Conservation (phyloP, 1,140 invertebrate species). For the Elymnias hypermnestra region DNA sequence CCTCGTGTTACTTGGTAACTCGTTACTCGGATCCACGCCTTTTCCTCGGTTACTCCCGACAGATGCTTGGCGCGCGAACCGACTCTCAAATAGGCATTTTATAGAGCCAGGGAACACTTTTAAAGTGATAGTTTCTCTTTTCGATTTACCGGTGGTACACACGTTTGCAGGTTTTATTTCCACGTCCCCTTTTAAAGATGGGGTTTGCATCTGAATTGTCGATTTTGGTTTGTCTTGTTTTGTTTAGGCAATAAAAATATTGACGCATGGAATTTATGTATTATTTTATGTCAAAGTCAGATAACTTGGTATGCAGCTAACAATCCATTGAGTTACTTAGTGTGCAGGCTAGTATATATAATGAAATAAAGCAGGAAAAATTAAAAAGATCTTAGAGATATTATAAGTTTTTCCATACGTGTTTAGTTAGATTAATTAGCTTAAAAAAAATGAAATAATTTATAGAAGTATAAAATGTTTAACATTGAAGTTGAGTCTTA, state of each 20-base stretch:
- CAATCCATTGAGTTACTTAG: no score
- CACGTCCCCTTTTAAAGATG: constrained; percentile 28
- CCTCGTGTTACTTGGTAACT: constrained; percentile 42
- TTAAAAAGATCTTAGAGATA: no score
- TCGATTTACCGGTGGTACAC: constrained; percentile 49
- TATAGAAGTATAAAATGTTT: no score
- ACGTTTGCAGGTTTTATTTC: constrained; percentile 39
- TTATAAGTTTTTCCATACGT: no score
- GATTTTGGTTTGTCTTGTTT: constrained; percentile 24
- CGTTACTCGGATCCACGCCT: constrained; percentile 35
- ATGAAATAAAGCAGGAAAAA: no score
- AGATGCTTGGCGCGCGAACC: constrained; percentile 41
- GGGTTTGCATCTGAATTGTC: constrained; percentile 34
- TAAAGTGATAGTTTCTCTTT: constrained; percentile 57
- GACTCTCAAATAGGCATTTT: constrained; percentile 59
- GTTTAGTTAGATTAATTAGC: no score
- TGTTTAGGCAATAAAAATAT: not conserved
- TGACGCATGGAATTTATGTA: not conserved
- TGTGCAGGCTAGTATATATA: no score
- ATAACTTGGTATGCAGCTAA: no score
- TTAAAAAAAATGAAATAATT: no score
- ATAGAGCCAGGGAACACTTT: constrained; percentile 47
- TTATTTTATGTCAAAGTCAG: no score
- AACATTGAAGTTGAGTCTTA: no score
- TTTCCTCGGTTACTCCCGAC: constrained; percentile 32